phyloP scores from a whole-genome alignment of 2,113 vertebrate genomes.

The Alces alces region DNA sequence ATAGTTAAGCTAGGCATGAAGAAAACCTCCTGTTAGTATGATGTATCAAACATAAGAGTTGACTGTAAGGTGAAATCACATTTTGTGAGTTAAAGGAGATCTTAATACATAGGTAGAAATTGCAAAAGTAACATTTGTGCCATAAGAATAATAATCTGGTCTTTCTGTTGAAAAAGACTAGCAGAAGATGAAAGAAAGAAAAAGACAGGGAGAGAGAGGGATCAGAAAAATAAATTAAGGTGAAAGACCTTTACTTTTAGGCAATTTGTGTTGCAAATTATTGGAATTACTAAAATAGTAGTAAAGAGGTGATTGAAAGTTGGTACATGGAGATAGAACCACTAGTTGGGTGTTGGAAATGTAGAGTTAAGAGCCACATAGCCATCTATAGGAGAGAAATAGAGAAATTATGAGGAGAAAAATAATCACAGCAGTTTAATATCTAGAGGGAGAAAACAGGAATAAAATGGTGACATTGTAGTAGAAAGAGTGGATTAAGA shows the following conservation, averaged over 20 bases:
- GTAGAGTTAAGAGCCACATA: background rate
- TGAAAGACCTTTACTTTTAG: background rate
- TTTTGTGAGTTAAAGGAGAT: background rate
- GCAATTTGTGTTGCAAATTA: background rate
- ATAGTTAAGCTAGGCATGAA: background rate
- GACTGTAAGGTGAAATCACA: background rate
- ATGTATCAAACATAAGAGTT: background rate
- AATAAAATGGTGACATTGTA: background rate
- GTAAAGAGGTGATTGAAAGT: background rate
- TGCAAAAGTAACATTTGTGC: background rate
- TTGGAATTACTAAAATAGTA: background rate
- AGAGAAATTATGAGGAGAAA: background rate
- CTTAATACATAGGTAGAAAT: background rate
- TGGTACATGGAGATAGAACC: rapidly evolving
- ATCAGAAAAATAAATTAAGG: background rate
- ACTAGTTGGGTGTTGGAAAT: background rate
- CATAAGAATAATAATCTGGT: background rate
- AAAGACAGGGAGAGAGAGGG: background rate
- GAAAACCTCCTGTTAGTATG: background rate
- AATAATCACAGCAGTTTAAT: background rate
- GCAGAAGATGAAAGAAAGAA: background rate
- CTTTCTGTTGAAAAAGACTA: background rate
- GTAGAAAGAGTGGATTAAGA: background rate
- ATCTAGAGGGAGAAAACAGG: background rate
- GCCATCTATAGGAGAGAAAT: background rate